These are phyloP conservation scores for Chrysotoxum bicinctum DNA, from an alignment of 2,888 invertebrate species.

Conservation along the genomic window DNA sequence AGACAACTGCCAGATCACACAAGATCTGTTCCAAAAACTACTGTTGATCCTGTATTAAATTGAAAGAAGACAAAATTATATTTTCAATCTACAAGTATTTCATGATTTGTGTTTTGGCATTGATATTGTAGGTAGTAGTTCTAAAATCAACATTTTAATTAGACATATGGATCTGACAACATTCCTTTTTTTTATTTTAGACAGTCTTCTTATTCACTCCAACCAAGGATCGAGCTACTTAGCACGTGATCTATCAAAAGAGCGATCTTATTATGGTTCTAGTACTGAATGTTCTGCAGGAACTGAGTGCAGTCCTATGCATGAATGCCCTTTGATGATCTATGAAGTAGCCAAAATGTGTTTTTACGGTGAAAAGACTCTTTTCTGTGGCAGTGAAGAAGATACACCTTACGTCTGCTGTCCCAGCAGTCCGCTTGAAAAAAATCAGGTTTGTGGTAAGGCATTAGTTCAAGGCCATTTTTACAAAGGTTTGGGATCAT, in stretches of 20 bases:
- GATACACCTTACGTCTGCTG: slow-evolving; percentile 81
- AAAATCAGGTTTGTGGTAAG: slow-evolving; percentile 84
- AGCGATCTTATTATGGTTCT: slow-evolving; percentile 77
- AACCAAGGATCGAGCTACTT: slow-evolving; percentile 32
- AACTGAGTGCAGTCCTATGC: slow-evolving; percentile 80
- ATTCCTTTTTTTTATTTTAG: slow-evolving; percentile 26
- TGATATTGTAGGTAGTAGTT: background rate
- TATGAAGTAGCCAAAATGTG: slow-evolving; percentile 81
- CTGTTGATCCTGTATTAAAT: too few species aligned
- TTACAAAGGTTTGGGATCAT: slow-evolving; percentile 87
- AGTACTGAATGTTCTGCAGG: slow-evolving; percentile 78
- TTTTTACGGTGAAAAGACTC: slow-evolving; percentile 80
- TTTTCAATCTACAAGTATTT: too few species aligned
- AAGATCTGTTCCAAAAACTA: too few species aligned
- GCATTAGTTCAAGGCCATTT: slow-evolving; percentile 86
- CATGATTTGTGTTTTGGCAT: too few species aligned
- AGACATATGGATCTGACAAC: background rate
- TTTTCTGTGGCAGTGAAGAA: slow-evolving; percentile 80
- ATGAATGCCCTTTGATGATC: slow-evolving; percentile 80
- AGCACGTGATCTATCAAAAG: slow-evolving; percentile 53
- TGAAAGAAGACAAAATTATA: too few species aligned
- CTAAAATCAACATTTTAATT: background rate
- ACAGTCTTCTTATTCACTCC: slow-evolving; percentile 30
- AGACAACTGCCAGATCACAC: too few species aligned
- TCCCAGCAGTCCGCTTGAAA: slow-evolving; percentile 80